Evolutionary conservation across 2,797 vertebrate genomes (phyloP).

Genomic region (Halcyon smyrnensis): DNA sequence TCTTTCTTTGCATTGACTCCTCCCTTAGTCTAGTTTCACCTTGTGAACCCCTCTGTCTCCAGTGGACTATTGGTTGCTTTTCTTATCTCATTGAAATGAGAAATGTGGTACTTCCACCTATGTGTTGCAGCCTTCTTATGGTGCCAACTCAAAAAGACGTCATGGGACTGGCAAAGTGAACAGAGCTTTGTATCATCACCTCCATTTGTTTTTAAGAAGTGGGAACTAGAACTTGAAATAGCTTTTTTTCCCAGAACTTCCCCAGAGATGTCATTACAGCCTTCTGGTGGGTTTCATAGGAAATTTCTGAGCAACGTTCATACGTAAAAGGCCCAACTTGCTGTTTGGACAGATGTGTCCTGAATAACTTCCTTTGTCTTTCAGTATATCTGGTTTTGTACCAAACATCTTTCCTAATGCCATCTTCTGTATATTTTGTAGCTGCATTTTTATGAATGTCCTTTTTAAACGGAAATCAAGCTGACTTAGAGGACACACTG

Average conservation of each 20-base stretch:
- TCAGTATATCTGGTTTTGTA: background rate
- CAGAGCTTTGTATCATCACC: background rate
- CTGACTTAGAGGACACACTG: background rate
- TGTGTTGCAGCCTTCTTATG: background rate
- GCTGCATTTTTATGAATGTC: background rate
- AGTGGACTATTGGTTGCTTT: background rate
- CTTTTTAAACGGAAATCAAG: background rate
- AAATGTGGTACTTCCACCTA: background rate
- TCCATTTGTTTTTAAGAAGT: background rate
- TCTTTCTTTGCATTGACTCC: background rate
- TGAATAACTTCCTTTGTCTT: constrained; percentile 18
- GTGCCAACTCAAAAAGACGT: background rate
- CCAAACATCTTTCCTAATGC: background rate
- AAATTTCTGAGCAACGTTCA: background rate
- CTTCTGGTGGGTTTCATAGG: background rate
- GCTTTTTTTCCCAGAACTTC: background rate
- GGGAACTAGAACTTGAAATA: background rate
- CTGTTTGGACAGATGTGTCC: background rate
- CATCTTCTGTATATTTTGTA: background rate
- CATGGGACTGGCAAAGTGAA: background rate
- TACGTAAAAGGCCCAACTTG: background rate
- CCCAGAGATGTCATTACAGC: background rate
- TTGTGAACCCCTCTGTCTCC: background rate
- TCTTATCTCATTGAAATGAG: background rate
- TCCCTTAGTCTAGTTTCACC: background rate